Evolutionary conservation across 2,797 vertebrate genomes (phyloP).

Genomic region (Sebastes itinus): DNA sequence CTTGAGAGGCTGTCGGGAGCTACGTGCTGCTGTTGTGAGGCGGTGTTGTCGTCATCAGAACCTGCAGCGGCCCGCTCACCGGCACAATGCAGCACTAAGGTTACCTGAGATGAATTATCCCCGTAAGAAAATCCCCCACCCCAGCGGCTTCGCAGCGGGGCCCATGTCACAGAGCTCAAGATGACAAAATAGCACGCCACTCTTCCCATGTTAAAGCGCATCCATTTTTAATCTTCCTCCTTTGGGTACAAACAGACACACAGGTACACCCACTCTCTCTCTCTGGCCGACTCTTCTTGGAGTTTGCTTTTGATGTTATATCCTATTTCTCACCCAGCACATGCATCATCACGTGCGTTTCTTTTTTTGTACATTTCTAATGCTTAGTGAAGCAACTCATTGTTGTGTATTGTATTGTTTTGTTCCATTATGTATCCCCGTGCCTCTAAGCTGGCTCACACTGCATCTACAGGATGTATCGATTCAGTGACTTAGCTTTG

Average conservation of each 20-base stretch:
- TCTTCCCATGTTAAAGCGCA: constrained; percentile 52
- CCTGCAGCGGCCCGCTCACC: constrained; percentile 1
- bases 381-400: background rate
- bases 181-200: constrained; percentile 54
- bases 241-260: constrained; percentile 16
- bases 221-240: constrained; percentile 64
- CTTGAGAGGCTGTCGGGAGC: constrained; percentile 11
- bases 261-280: constrained; percentile 5
- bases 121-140: constrained; percentile 2
- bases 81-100: constrained; percentile 20
- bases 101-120: constrained; percentile 48
- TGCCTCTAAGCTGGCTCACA: background rate
- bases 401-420: constrained; percentile 6
- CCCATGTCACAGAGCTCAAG: constrained; percentile 30
- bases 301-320: constrained; percentile 54
- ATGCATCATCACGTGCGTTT: background rate
- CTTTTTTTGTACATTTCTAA: background rate
- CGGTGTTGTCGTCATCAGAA: constrained; percentile 1
- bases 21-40: constrained; percentile 16
- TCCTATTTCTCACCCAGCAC: constrained; percentile 21
- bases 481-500: background rate
- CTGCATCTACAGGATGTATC: background rate
- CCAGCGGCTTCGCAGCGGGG: background rate
- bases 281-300: background rate
- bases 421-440: background rate